phyloP scores from a whole-genome alignment of 2,797 vertebrate species.

The Chrysocyon brachyurus region DNA sequence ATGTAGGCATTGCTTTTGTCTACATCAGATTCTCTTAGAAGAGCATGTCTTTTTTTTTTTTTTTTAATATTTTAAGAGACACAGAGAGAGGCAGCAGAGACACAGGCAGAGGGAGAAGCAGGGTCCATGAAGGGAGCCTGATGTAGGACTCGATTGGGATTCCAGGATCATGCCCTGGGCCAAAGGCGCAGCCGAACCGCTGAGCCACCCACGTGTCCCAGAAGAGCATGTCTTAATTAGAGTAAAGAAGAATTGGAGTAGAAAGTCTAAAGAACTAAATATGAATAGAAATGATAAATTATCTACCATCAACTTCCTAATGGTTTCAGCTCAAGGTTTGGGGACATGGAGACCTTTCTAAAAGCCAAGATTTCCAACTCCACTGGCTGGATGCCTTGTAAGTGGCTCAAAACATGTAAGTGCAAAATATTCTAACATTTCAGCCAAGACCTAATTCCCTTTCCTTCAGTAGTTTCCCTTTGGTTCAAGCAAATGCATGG shows the following conservation, averaged over 20 bases:
- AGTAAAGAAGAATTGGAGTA: neutral
- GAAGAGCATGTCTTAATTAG: neutral
- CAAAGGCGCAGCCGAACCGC: too few species aligned
- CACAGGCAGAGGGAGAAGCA: too few species aligned
- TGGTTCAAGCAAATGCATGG: neutral
- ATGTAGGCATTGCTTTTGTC: neutral
- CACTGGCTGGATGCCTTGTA: neutral
- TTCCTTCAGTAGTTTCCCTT: neutral
- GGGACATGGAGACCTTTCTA: neutral
- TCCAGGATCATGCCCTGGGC: too few species aligned
- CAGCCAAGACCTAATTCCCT: neutral
- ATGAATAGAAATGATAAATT: neutral
- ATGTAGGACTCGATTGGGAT: too few species aligned
- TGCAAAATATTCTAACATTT: neutral
- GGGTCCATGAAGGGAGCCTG: too few species aligned
- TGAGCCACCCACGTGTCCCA: neutral
- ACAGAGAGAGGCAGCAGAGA: too few species aligned
- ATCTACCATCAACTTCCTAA: neutral
- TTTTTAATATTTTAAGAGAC: too few species aligned
- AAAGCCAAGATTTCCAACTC: neutral
- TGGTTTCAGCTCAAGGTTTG: neutral
- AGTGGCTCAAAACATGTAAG: neutral
- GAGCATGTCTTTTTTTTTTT: neutral
- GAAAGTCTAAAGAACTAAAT: neutral
- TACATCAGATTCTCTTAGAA: neutral